Percentiles rank a stretch among this genome's conserved stretches.
Conservation (phyloP, 2,113 vertebrate genomes). For the Bambusicola thoracicus region DNA sequence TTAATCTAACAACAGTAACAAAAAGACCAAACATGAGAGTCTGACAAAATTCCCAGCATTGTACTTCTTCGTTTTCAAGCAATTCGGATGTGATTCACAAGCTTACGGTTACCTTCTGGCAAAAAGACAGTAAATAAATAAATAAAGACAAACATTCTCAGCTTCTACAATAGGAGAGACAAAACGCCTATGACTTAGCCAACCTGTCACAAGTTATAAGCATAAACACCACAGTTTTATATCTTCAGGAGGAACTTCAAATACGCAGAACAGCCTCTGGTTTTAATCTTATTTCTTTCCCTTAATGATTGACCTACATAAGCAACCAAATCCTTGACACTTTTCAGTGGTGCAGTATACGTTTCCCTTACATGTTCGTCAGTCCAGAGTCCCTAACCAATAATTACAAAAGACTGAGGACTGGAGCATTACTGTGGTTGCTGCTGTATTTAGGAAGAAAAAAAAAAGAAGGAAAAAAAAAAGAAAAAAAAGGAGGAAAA, state of each 20-base stretch:
- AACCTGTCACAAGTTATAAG: slow-evolving; percentile 41
- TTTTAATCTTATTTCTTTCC: slow-evolving; percentile 53
- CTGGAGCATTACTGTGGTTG: not conserved
- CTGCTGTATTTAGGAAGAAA: not conserved
- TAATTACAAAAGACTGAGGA: not conserved
- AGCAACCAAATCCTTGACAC: slow-evolving; percentile 28
- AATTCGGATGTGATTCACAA: not conserved
- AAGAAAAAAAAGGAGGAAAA: no score
- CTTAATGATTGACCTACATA: slow-evolving; percentile 57
- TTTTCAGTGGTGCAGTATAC: slow-evolving; percentile 27
- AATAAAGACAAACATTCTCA: not conserved
- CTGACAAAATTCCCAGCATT: not conserved
- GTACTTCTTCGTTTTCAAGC: not conserved
- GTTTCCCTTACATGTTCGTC: slow-evolving; percentile 13
- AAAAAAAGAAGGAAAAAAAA: not conserved
- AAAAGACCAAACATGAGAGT: accelerated
- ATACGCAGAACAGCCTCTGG: not conserved
- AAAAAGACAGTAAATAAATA: not conserved
- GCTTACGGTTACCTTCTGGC: not conserved
- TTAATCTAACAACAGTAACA: not conserved
- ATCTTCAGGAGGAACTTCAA: slow-evolving; percentile 38
- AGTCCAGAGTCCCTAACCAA: not conserved
- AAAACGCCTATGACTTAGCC: slow-evolving; percentile 14
- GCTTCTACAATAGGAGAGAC: not conserved
- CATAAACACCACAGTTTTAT: slow-evolving; percentile 19